phyloP scores from a whole-genome alignment of 1,140 invertebrate species.

The Drosophila sproati region DNA sequence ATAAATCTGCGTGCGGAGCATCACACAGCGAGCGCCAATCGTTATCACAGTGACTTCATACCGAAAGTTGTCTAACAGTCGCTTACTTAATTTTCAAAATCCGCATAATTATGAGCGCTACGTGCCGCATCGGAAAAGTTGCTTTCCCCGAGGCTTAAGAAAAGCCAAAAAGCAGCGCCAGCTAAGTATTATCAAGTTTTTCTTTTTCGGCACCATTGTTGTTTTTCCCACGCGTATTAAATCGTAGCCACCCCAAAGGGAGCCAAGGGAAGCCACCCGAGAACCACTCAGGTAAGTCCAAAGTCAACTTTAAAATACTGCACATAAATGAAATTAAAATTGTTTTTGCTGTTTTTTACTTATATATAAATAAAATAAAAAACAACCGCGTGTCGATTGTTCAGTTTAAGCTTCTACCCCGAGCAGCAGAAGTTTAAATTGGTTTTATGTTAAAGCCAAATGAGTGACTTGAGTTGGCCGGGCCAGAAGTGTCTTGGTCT shows the following conservation, averaged over 20 bases:
- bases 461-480: conserved; percentile 60
- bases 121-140: conserved; percentile 63
- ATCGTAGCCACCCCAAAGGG: conserved; percentile 40
- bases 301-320: conserved; percentile 74
- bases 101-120: conserved; percentile 70
- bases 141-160: conserved; percentile 56
- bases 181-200: conserved; percentile 77
- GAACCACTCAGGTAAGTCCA: conserved; percentile 30
- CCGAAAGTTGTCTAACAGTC: conserved; percentile 52
- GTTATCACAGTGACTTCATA: conserved; percentile 54
- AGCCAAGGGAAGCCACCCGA: neutral
- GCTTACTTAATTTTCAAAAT: conserved; percentile 73
- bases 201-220: conserved; percentile 57
- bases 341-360: conserved; percentile 47
- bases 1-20: conserved; percentile 44
- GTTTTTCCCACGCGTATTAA: conserved; percentile 81
- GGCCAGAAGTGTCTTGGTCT: conserved; percentile 32
- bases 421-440: conserved; percentile 73
- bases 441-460: conserved; percentile 83
- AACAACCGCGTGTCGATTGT: conserved; percentile 51
- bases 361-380: conserved; percentile 68
- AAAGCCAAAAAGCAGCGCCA: conserved; percentile 74
- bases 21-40: conserved; percentile 45
- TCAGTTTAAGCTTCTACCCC: conserved; percentile 35
- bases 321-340: conserved; percentile 78